These are phyloP conservation scores for Cariama cristata DNA, from an alignment of 2,113 vertebrate species.

Conservation along the genomic window DNA sequence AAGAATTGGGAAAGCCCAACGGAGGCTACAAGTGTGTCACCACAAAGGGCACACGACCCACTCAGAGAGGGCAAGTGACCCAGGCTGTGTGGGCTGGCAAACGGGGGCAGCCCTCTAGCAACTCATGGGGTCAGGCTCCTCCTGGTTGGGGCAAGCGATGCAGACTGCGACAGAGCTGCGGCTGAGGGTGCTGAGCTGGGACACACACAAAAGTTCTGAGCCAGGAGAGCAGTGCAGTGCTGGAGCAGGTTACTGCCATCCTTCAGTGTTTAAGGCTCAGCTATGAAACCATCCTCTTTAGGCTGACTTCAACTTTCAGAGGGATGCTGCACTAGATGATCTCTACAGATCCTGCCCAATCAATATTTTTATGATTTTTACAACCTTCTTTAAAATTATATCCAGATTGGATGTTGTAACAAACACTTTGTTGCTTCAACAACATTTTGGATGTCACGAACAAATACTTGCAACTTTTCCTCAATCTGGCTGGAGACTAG, in stretches of 20 bases:
- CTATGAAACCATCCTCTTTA: rapidly evolving
- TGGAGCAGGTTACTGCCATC: background rate
- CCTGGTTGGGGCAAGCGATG: background rate
- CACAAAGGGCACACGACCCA: background rate
- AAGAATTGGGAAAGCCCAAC: background rate
- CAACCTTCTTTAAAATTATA: background rate
- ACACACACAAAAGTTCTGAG: rapidly evolving
- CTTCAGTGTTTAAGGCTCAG: background rate
- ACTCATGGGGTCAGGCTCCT: background rate
- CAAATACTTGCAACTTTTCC: background rate
- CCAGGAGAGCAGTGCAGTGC: background rate
- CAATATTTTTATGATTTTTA: background rate
- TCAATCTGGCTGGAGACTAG: background rate
- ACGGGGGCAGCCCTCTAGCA: background rate
- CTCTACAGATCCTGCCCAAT: background rate
- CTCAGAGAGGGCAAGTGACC: background rate
- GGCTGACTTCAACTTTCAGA: background rate
- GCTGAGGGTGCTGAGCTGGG: background rate
- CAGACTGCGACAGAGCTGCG: rapidly evolving
- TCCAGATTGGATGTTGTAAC: background rate
- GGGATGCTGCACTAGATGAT: background rate
- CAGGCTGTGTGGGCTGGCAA: background rate
- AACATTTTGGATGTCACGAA: background rate
- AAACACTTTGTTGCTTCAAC: background rate
- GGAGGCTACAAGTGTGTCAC: rapidly evolving